Base-by-base conservation (phyloP, 1,140 invertebrate genomes). In the Argopecten irradians region DNA sequence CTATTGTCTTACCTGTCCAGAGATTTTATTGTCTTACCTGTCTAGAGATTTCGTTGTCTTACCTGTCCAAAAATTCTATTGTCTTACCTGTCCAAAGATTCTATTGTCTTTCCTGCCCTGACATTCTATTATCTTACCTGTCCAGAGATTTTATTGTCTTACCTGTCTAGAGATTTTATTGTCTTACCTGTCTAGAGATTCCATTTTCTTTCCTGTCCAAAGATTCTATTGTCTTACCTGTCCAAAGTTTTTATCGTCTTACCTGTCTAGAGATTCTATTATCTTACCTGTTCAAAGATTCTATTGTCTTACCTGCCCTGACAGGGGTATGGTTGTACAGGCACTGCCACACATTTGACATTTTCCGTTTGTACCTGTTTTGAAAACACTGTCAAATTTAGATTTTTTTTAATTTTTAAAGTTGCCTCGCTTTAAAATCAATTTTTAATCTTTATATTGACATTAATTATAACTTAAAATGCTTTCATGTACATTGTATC, bases 311-410 rank as follows among this genome's bases (percentile, higher is more conserved):
- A 71, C 55, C 55, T 71, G 55, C 28, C 55, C 55, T 28, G 55
- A 71, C 55, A 71, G n/a, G 55, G 55, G 55, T 28, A 71, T 71
- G 14, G 55, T 28, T 71, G 55, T 71, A 71, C 22, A 71, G 5
- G 11, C 55, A 71, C 22, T 90, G 89, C 89, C 90, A 91, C 89
- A 92, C 88, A 89, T 86, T 86, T 91, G 87, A 91, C 92, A 93
- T 87, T 85, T 91, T 90, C 91, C 90, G 35, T 88, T 90, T 32
- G 89, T 88, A 22, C 86, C 91, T 92, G 83, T 3, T 89, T 86
- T 86, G 14, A 22, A 86, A 46, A 84, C 14, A 84, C 8, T n/a
- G 28, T 71, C 28, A n/a, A 71, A n/a, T 28, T 28, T 71, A 28
- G 43, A 46, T 71, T 28, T 11, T 28, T 71, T 5, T 16, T 71